Conservation (phyloP, 1,140 invertebrate genomes). For the Asbolus verrucosus region DNA sequence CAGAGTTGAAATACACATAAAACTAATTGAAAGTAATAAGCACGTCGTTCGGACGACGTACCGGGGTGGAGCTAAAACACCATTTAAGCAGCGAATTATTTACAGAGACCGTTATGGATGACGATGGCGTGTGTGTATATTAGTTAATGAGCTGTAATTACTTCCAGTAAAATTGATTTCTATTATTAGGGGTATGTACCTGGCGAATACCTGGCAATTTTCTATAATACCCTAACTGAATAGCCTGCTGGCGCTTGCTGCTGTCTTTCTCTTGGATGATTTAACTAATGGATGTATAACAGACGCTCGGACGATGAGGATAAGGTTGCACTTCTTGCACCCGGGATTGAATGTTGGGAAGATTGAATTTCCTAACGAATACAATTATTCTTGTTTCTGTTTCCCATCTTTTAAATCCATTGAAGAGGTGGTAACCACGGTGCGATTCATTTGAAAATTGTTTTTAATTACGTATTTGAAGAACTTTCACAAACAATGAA, state of each 20-base stretch:
- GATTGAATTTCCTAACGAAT: too few species aligned
- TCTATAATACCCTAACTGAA: constrained; percentile 42
- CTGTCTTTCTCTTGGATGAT: background rate
- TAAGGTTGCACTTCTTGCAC: too few species aligned
- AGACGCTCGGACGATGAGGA: too few species aligned
- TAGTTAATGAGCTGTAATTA: constrained; percentile 45
- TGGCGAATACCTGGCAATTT: constrained; percentile 35
- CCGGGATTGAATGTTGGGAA: too few species aligned
- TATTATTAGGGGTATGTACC: constrained; percentile 18
- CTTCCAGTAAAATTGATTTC: constrained; percentile 43
- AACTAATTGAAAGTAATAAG: constrained; percentile 59
- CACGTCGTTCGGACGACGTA: constrained; percentile 46
- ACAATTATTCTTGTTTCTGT: background rate
- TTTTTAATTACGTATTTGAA: too few species aligned
- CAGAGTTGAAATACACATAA: constrained; percentile 54
- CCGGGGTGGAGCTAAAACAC: constrained; percentile 27
- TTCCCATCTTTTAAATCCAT: background rate
- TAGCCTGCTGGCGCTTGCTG: background rate
- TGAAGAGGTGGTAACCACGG: too few species aligned
- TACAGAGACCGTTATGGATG: constrained; percentile 17
- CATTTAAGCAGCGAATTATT: constrained; percentile 42
- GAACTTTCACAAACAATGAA: too few species aligned
- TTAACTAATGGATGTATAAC: too few species aligned
- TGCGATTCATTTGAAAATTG: too few species aligned
- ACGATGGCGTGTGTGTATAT: constrained; percentile 36